Conservation (phyloP, 1,140 invertebrate genomes). For the Episyrphus balteatus region DNA sequence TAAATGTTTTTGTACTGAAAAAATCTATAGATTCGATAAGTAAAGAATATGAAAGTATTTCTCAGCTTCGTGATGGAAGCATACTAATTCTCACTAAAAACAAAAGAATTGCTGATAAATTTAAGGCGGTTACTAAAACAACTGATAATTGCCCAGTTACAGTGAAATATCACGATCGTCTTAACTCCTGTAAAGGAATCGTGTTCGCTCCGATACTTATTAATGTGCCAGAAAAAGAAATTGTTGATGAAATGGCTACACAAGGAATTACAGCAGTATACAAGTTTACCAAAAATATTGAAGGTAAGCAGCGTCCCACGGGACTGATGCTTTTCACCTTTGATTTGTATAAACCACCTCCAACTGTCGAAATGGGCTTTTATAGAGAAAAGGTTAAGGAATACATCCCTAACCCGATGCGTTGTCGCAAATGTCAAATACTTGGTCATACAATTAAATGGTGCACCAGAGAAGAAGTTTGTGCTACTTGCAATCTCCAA, state of each 20-base stretch:
- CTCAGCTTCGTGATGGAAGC: conserved; percentile 3
- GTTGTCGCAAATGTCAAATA: too few relatives aligned
- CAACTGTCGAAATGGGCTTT: too few relatives aligned
- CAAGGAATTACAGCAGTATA: too few relatives aligned
- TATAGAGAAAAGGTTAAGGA: not conserved
- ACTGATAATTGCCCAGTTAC: not conserved
- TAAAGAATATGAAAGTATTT: too few relatives aligned
- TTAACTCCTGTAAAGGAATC: not conserved
- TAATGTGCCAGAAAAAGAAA: conserved; percentile 4
- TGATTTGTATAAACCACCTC: too few relatives aligned
- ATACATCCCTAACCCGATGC: too few relatives aligned
- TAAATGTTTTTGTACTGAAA: too few relatives aligned
- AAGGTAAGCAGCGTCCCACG: too few relatives aligned
- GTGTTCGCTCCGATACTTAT: too few relatives aligned
- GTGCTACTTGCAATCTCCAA: not conserved
- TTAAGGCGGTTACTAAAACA: not conserved
- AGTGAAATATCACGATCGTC: not conserved
- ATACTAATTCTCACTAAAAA: not conserved
- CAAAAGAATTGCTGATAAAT: not conserved
- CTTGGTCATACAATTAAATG: not conserved
- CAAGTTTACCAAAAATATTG: too few relatives aligned
- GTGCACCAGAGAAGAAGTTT: not conserved
- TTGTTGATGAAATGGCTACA: not conserved
- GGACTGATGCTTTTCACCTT: too few relatives aligned
- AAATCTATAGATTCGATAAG: too few relatives aligned